Evolutionary conservation across 2,797 vertebrate species (phyloP), one percentile per base, ranked within the genome.

Genomic region (Bucorvus abyssinicus): DNA sequence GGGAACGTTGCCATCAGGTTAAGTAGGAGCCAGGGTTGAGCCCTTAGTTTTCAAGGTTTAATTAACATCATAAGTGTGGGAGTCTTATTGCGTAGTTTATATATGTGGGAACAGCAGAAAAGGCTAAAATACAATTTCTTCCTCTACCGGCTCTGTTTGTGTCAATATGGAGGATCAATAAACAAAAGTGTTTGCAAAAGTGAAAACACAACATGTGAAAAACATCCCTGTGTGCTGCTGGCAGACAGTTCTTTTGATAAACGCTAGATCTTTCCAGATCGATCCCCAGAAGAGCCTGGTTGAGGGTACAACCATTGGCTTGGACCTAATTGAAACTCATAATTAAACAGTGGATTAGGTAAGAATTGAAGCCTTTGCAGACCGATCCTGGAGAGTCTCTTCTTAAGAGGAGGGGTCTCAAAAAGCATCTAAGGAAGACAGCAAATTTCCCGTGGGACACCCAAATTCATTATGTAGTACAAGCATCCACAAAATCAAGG

Each of bases 111-210:
- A 95, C 90, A 94, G 94, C 87, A 96, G 95, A 97, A 93, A 96
- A 93, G 84, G 91, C 97, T 95, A 96, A 96, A 97, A 92, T 90
- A 93, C 52, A 96, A 95, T 96, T 97, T 97, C 59, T 94, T 96
- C 81, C 90, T 96, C 95, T 88, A 30, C 85, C 97, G 93, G 82
- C 89, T 90, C 84, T 92, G 42, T 94, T 94, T 85, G 53, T 95
- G 81, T 96, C 88, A 82, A 64, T 79, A 79, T 89, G 76, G 56
- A 78, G 89, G 59, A 76, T 92, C 97, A 96, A 90, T 61, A 86
- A 95, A 91, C 53, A 87, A 40, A 80, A 88, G 38, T 61, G 34
- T 59, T 76, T 42, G 15, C 40, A 69, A 52, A 93, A 86, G 53
- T 47, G 27, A 45, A 73, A 88, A 56, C 17, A 59, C 47, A 90